A percentile compares a stretch with the other conserved stretches of the same genome.
Evolutionary conservation across 2,888 invertebrate species (phyloP).

Genomic region (Zelleria hepariella): DNA sequence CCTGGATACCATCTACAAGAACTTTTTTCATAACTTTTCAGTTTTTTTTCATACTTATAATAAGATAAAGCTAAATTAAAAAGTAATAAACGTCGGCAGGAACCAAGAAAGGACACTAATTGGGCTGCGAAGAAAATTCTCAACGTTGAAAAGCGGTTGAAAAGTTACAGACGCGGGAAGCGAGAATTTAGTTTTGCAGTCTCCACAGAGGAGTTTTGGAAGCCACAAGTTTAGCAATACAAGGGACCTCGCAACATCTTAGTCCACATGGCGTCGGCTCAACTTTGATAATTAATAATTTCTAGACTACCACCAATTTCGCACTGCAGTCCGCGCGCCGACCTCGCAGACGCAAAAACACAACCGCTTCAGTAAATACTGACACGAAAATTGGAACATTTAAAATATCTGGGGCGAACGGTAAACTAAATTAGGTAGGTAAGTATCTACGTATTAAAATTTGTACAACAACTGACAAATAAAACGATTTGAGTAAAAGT

Average conservation of each 20-base stretch:
- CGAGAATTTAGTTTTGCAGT: neutral
- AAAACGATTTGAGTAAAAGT: neutral
- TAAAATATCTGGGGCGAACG: neutral
- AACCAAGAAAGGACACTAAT: neutral
- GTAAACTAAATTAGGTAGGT: neutral
- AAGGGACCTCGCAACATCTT: neutral
- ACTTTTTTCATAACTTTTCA: neutral
- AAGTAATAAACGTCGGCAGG: neutral
- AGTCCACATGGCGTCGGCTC: neutral
- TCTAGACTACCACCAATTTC: neutral
- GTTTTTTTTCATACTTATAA: neutral
- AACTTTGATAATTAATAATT: conserved; percentile 5
- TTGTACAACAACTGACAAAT: neutral
- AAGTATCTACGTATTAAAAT: neutral
- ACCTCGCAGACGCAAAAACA: neutral
- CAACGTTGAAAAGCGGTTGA: neutral
- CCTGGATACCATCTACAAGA: too few relatives aligned
- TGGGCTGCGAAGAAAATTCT: neutral
- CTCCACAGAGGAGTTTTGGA: neutral
- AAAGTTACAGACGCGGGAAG: neutral
- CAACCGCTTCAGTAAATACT: neutral
- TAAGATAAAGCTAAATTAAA: neutral
- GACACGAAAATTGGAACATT: neutral
- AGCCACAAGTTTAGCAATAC: conserved; percentile 3
- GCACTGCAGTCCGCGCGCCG: neutral